A percentile compares a stretch with the other conserved stretches of the same genome.
These are phyloP conservation scores for Thaumatotibia leucotreta DNA, from an alignment of 1,140 invertebrate species.

Conservation along the genomic window DNA sequence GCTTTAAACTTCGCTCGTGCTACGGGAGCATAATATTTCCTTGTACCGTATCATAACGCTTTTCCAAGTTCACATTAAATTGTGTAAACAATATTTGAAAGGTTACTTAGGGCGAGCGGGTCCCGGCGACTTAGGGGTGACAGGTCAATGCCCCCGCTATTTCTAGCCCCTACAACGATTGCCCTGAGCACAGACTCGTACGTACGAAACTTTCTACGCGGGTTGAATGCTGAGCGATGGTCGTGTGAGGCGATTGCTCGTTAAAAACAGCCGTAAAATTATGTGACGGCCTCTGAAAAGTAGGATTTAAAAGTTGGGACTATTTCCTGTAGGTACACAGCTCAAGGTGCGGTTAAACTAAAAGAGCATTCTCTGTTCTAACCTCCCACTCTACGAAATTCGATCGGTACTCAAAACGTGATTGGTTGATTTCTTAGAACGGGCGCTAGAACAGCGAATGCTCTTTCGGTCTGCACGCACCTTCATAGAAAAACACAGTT, in stretches of 20 bases:
- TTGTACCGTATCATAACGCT: background rate
- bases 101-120: constrained; percentile 25
- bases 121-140: constrained; percentile 49
- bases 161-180: constrained; percentile 41
- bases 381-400: no score
- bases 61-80: constrained; percentile 5
- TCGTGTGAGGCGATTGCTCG: background rate
- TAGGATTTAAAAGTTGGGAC: no score
- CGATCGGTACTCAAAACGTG: no score
- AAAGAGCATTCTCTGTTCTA: no score
- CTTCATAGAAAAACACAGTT: no score
- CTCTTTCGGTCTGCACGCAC: no score
- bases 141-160: constrained; percentile 49
- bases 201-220: background rate
- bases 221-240: background rate
- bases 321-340: no score
- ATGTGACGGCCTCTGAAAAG: background rate
- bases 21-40: background rate
- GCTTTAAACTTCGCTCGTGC: background rate
- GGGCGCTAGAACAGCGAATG: no score
- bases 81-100: constrained; percentile 16
- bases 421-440: no score
- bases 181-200: constrained; percentile 15
- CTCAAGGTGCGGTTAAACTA: no score
- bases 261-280: constrained; percentile 1